phyloP scores from a whole-genome alignment of 2,113 vertebrate species.

The Mugil cephalus region DNA sequence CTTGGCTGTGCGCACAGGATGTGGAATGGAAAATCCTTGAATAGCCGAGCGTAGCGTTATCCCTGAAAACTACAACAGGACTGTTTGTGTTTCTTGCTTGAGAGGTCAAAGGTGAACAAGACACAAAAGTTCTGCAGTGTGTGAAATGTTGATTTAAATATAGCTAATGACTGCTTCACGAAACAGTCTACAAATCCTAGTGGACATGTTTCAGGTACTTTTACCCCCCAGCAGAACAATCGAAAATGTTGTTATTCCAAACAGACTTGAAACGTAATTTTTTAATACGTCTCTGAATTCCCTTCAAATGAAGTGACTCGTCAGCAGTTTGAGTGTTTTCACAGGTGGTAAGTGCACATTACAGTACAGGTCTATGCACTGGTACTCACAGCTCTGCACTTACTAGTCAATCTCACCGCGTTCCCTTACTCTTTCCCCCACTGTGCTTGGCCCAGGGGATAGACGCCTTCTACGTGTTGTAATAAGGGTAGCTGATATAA shows the following conservation, averaged over 20 bases:
- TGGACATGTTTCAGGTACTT: not conserved
- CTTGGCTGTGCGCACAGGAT: constrained; percentile 78
- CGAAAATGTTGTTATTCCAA: no score
- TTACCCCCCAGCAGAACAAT: not conserved
- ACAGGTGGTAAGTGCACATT: constrained; percentile 46
- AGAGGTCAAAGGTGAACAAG: constrained; percentile 4
- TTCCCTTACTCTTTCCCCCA: constrained; percentile 75
- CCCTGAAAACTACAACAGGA: not conserved
- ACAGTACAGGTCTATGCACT: constrained; percentile 30
- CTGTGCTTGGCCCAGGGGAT: constrained; percentile 78
- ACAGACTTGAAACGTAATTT: constrained; percentile 4
- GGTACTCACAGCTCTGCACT: constrained; percentile 49
- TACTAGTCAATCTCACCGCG: constrained; percentile 67
- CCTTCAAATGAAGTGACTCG: constrained; percentile 13
- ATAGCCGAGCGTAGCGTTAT: constrained; percentile 28
- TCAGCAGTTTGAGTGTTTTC: constrained; percentile 43
- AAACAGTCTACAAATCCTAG: not conserved
- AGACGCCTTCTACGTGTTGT: constrained; percentile 79
- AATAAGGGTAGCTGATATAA: constrained; percentile 86
- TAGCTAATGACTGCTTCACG: not conserved
- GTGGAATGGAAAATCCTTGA: constrained; percentile 70
- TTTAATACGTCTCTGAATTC: not conserved
- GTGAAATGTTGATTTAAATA: not conserved
- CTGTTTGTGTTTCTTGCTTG: constrained; percentile 7
- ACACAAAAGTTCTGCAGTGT: not conserved